A percentile compares a stretch with the other conserved stretches of the same genome.
These are phyloP conservation scores for Drosophila virilis DNA, from an alignment of 1,140 invertebrate species.

Conservation along the genomic window DNA sequence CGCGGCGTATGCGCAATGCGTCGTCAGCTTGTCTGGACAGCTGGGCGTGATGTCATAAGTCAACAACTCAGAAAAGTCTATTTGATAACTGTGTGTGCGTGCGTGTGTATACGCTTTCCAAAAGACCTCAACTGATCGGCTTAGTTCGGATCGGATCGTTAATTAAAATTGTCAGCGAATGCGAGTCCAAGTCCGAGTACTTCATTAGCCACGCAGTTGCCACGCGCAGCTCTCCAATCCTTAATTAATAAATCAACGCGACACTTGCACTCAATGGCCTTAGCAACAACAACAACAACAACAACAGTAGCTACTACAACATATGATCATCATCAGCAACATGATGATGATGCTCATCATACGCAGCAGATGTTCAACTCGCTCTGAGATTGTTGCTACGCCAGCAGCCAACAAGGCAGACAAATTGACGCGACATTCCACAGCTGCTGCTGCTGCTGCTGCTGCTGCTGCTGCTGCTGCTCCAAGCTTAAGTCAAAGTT, in stretches of 20 bases:
- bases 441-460: conserved; percentile 34
- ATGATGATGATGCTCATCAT: conserved; percentile 10
- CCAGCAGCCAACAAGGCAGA: conserved; percentile 59
- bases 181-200: conserved; percentile 56
- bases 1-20: conserved; percentile 70
- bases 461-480: conserved; percentile 11
- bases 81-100: conserved; percentile 24
- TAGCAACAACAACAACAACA: conserved; percentile 43
- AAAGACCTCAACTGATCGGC: conserved; percentile 51
- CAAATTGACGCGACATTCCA: conserved; percentile 81
- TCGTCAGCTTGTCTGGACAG: conserved; percentile 73
- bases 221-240: conserved; percentile 77
- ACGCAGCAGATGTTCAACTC: conserved; percentile 42
- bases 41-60: conserved; percentile 77
- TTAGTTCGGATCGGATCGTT: conserved; percentile 63
- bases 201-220: conserved; percentile 72
- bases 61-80: conserved; percentile 59
- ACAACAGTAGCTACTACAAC: conserved; percentile 8
- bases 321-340: conserved; percentile 7
- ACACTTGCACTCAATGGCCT: conserved; percentile 79
- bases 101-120: background rate
- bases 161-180: conserved; percentile 74
- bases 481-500: conserved; percentile 10
- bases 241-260: conserved; percentile 84
- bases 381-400: conserved; percentile 66